phyloP scores from a whole-genome alignment of 2,113 vertebrate genomes.

The Pristiophorus japonicus region DNA sequence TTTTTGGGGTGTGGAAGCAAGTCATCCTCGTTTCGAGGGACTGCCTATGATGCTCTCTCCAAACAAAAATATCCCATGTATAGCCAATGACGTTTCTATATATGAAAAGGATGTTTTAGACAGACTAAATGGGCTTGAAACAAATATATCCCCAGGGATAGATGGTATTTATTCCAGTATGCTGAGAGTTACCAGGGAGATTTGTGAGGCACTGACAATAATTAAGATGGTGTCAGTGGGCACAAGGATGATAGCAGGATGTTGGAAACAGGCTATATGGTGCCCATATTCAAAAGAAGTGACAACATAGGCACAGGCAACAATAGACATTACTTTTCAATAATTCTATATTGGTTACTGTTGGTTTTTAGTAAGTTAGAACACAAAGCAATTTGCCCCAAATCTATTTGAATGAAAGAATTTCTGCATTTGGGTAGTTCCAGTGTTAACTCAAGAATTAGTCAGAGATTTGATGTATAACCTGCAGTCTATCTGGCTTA shows the following conservation, averaged over 20 bases:
- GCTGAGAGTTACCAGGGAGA: background rate
- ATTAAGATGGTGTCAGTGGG: background rate
- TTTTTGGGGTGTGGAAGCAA: too few relatives aligned
- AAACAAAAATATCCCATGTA: too few relatives aligned
- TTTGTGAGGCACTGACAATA: background rate
- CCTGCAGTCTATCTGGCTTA: constrained; percentile 49
- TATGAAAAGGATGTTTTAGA: too few relatives aligned
- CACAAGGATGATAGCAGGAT: too few relatives aligned
- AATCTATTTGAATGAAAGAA: background rate
- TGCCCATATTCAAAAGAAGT: background rate
- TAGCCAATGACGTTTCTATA: too few relatives aligned
- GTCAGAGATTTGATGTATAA: constrained; percentile 43
- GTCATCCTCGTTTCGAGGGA: too few relatives aligned
- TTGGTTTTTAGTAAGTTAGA: background rate
- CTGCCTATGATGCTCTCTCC: too few relatives aligned
- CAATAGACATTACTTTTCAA: background rate
- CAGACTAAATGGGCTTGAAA: too few relatives aligned
- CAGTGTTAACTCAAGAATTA: background rate
- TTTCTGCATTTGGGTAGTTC: background rate
- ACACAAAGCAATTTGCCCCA: background rate
- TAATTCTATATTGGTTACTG: background rate
- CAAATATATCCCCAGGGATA: background rate
- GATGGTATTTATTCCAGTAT: background rate
- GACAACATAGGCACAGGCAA: background rate
- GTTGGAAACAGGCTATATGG: background rate